Evolutionary conservation across 2,797 vertebrate genomes (phyloP), one percentile per base, ranked within the genome.

Genomic region (Oreochromis grahami): DNA sequence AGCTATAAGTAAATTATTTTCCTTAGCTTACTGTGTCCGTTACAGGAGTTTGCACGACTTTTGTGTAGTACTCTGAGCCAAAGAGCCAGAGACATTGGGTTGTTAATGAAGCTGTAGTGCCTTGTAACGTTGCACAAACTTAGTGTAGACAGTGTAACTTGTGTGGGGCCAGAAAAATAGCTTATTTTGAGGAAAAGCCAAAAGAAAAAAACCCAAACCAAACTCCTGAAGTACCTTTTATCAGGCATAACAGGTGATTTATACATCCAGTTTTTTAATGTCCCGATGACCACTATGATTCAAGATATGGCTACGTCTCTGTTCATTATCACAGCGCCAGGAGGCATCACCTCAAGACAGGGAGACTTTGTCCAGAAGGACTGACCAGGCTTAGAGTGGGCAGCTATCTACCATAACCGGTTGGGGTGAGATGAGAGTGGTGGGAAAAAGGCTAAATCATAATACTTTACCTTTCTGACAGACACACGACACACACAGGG

Each of bases 401-500:
- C 68, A 48, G 68, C 41, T 29, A 29, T 29, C 9, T 48, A 26
- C 38, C 13, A 3, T 17, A 9, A 43, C 41, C 1, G 3, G 38
- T 17, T 29, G 21, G 14, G 9, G 14, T 72, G 41, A 72, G 21
- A 45, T 29, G 43, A 0, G 13, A 17, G 3, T 26, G 2, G 13
- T 43, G 38, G 38, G 38, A 45, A 15, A 70, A 50, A 1, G 7
- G 17, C 26, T 50, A 74, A 50, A n/a, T 8, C 26, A 74, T 19
- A 19, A 60, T 65, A 63, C 21, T n/a, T 36, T 96, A 98, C 99
- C 97, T 99, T 99, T 81, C 99, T 94, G 81, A 99, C 98, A 77
- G 99, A 99, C 26, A 99, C 98, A 8, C 99, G 96, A 93, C 97
- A 99, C 92, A 98, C 87, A 80, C 98, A 99, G 1, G 98, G 96